These are phyloP conservation scores for Drosophila mojavensis DNA, from an alignment of 1,140 invertebrate genomes.

Conservation along the genomic window DNA sequence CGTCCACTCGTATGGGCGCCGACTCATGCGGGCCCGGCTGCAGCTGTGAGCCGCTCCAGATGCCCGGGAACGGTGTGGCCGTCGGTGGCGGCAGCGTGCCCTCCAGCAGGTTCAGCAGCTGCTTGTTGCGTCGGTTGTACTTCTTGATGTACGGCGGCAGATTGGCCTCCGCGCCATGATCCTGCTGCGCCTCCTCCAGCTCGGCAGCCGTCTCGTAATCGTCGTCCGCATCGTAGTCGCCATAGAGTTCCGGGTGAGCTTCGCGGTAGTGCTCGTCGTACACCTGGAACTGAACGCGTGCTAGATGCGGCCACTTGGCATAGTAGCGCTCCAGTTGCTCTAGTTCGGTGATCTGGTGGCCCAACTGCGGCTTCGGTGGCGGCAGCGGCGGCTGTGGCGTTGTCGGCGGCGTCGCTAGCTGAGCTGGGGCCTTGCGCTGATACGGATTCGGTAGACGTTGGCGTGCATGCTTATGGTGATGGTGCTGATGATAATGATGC, in stretches of 20 bases:
- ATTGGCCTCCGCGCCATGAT: conserved; percentile 68
- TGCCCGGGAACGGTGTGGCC: background rate
- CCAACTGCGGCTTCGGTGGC: conserved; percentile 55
- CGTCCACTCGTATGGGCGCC: conserved; percentile 56
- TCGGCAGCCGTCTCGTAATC: conserved; percentile 76
- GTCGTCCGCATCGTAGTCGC: conserved; percentile 70
- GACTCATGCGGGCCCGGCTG: conserved; percentile 50
- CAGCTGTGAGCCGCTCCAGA: conserved; percentile 46
- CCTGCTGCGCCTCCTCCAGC: conserved; percentile 65
- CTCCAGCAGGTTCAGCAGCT: conserved; percentile 74
- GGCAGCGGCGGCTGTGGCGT: conserved; percentile 50
- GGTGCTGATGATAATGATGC: conserved; percentile 39
- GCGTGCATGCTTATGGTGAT: conserved; percentile 29
- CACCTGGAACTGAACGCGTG: conserved; percentile 73
- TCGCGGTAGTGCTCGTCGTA: conserved; percentile 74
- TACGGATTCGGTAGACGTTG: conserved; percentile 54
- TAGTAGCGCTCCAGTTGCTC: conserved; percentile 77
- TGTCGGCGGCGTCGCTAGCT: background rate
- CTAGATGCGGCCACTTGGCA: conserved; percentile 80
- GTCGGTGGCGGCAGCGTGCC: conserved; percentile 65
- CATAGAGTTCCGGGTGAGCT: conserved; percentile 63
- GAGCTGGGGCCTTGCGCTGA: conserved; percentile 34
- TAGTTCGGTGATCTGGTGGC: conserved; percentile 76
- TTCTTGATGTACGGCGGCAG: conserved; percentile 81
- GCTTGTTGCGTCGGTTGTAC: conserved; percentile 77